Evolutionary conservation across 64 coral and sea anemone genomes (phyloP), one percentile per base, ranked within the genome.

Genomic region (Acropora tenuis): DNA sequence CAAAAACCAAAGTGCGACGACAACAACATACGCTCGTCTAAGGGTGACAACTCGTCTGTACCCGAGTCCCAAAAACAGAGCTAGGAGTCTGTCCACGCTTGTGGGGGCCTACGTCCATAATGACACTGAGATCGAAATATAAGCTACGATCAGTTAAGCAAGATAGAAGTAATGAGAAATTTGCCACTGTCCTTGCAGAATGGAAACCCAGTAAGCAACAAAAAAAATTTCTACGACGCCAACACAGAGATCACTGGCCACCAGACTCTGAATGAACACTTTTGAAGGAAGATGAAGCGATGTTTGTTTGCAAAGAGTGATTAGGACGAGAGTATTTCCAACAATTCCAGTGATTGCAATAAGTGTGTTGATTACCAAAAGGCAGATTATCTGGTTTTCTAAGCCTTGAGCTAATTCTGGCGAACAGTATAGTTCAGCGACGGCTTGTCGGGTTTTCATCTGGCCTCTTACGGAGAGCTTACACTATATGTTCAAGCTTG

Each of bases 71-170:
- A 30, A 30, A 30, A n/a, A 3, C 72, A 44, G 40, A 9, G 72
- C 72, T n/a, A 74, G 72, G 43, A 43, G 72, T 74, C 72, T 74
- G 72, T 74, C 72, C 72, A 74, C 72, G 30, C 30, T 30, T 30
- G 30, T 74, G 3, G 72, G 19, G 43, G 72, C 43, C 72, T 41
- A 30, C 30, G 30, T 30, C 30, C 30, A 30, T 30, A 30, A 30
- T 30, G 30, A 30, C 30, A 30, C 30, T 30, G 30, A 30, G 30
- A 30, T 30, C 30, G 30, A 30, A 30, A 30, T 30, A 30, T 30
- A 30, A 30, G 30, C 30, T 30, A 30, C 30, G 30, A 30, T 30
- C 30, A 30, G 30, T 0, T 30, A 30, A 30, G 30, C 30, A 30
- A 30, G 30, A 30, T 30, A 30, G 30, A 30, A 30, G 30, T 30